Conservation (phyloP, 2,888 invertebrate genomes). For the Aplocera efformata region DNA sequence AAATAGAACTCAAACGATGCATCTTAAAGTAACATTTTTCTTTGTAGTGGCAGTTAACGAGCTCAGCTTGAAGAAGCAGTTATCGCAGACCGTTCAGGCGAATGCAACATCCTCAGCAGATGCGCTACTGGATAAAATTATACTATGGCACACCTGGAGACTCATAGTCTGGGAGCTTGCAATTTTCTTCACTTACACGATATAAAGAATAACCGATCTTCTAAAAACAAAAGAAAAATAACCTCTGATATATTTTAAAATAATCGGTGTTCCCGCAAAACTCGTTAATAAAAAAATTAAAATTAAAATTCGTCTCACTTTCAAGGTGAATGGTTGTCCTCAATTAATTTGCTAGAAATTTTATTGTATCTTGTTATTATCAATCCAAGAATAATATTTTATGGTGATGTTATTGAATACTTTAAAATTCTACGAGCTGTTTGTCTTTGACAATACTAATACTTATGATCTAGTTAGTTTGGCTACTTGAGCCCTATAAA, state of each 20-base stretch:
- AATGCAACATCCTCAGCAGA: conserved; percentile 44
- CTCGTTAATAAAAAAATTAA: conserved; percentile 14
- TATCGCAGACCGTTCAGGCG: conserved; percentile 56
- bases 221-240: conserved; percentile 8
- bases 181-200: conserved; percentile 9
- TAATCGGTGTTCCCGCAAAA: too few relatives aligned
- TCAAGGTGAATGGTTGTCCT: conserved; percentile 64
- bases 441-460: conserved; percentile 15
- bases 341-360: conserved; percentile 44
- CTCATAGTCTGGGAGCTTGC: conserved; percentile 45
- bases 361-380: conserved; percentile 24
- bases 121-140: conserved; percentile 29
- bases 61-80: conserved; percentile 63
- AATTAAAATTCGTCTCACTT: conserved; percentile 54
- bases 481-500: conserved; percentile 9
- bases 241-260: conserved; percentile 4
- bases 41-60: conserved; percentile 71
- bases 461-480: conserved; percentile 17
- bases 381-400: conserved; percentile 15
- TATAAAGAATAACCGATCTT: conserved; percentile 2
- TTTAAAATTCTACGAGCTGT: conserved; percentile 16
- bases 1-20: conserved; percentile 11
- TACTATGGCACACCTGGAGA: conserved; percentile 48
- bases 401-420: conserved; percentile 25
- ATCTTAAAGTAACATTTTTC: conserved; percentile 3